Conservation (phyloP, 1,140 invertebrate genomes). For the Sminthurinus signatus region DNA sequence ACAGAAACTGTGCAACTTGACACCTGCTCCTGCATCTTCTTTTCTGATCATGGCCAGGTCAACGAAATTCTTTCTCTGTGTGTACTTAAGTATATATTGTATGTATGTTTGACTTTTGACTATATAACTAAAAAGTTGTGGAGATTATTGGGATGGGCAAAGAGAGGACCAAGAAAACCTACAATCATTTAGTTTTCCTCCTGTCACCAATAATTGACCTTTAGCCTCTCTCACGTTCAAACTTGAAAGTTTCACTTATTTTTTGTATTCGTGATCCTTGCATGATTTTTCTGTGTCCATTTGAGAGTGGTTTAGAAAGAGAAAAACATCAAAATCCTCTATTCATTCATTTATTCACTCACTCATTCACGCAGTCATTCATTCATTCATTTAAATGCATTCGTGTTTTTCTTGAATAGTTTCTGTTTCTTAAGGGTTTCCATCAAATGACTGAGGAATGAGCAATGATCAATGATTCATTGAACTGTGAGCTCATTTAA, state of each 20-base stretch:
- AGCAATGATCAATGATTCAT: no score
- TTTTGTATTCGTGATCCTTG: not conserved
- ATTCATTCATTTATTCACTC: not conserved
- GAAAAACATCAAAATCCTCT: not conserved
- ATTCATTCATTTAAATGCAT: not conserved
- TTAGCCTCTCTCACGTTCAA: conserved; percentile 35
- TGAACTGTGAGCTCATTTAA: no score
- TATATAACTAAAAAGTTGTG: not conserved
- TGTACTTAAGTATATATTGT: not conserved
- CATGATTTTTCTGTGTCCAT: not conserved
- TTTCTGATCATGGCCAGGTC: not conserved
- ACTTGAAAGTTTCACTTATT: conserved; percentile 26
- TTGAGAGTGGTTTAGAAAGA: not conserved
- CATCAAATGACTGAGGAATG: no score
- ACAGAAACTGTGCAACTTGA: not conserved
- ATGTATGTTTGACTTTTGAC: not conserved
- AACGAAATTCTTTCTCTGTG: not conserved
- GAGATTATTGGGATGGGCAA: not conserved
- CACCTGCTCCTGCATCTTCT: not conserved
- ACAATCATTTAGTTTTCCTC: not conserved
- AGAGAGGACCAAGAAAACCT: not conserved
- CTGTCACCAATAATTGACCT: conserved; percentile 20
- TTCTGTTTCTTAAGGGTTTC: not conserved
- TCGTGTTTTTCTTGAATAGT: not conserved
- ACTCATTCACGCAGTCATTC: not conserved